Evolutionary conservation across 2,888 invertebrate genomes (phyloP), one percentile per base, ranked within the genome.

Genomic region (Hyppa rectilinea): DNA sequence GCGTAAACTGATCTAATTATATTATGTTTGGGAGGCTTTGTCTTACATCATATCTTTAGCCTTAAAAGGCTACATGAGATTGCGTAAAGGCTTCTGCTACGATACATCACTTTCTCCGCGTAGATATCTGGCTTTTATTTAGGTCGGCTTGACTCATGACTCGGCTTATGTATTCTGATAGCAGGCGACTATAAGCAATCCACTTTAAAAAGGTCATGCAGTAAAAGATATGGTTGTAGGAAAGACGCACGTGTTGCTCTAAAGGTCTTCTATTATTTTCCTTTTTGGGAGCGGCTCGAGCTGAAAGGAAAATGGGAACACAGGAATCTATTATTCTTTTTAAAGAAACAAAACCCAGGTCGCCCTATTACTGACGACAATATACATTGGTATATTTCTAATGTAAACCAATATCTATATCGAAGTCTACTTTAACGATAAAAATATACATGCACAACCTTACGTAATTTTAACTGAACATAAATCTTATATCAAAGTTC

Each of bases 91-190:
- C 87, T 87, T 86, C 87, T 87, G 88, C 83, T 88, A 85, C 91
- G 87, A 94, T 92, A 90, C 93, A 93, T 94, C 94, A 94, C 95
- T 95, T 95, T 95, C 95, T 94, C 94, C 90, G 88, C 87, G 75
- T 75, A 90, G 91, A 87, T 91, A 93, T 92, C 90, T 89, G 88
- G 85, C 87, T 87, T 87, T 88, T 90, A 92, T 94, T 92, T 92
- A 89, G 92, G 93, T 90, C 91, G 89, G 82, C 87, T 92, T 91
- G 91, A 92, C 88, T 93, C 94, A 92, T 89, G 87, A 82, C 79
- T 86, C 88, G 87, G 87, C 88, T 92, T 92, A 89, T 89, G 90
- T 90, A 93, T 93, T 91, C 92, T 85, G 89, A 92, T 92, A 90
- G 91, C 89, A 90, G 80, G 82, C 87, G 80, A 84, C 87, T 87